Percentiles rank a stretch among this genome's conserved stretches.
Evolutionary conservation across 1,140 invertebrate species (phyloP).

Genomic region (Bombus haemorrhoidalis): DNA sequence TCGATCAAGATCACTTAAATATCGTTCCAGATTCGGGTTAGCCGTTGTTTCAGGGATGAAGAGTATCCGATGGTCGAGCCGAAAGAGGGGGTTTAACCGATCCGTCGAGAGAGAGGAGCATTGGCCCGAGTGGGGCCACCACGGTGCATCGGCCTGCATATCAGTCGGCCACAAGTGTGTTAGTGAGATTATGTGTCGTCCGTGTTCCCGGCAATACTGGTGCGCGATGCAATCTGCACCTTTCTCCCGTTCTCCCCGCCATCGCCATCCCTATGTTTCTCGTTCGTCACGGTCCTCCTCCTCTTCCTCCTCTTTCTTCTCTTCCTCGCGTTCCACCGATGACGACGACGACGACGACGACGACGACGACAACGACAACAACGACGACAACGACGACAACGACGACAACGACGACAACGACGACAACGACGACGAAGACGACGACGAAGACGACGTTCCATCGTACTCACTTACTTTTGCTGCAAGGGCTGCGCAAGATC

Average conservation of each 20-base stretch:
- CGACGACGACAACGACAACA: not conserved
- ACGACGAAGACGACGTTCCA: constrained; percentile 11
- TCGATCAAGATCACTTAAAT: constrained; percentile 27
- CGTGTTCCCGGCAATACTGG: constrained; percentile 53
- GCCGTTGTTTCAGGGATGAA: not conserved
- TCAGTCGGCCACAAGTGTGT: constrained; percentile 51
- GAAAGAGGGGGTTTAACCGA: constrained; percentile 12
- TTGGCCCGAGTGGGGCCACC: constrained; percentile 63
- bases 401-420: not conserved
- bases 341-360: not conserved
- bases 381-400: not conserved
- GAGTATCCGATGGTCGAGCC: no score
- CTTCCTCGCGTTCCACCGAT: constrained; percentile 19
- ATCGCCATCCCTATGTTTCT: not conserved
- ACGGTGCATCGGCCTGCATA: constrained; percentile 71
- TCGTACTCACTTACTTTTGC: constrained; percentile 33
- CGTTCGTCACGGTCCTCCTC: constrained; percentile 37
- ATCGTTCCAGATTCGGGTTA: not conserved
- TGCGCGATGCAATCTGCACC: constrained; percentile 67
- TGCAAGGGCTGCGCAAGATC: constrained; percentile 49
- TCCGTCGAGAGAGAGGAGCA: constrained; percentile 52
- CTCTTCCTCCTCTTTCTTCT: not conserved
- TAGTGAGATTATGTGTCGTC: constrained; percentile 63
- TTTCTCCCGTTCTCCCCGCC: constrained; percentile 29
- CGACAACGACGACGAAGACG: not conserved